A percentile compares a stretch with the other conserved stretches of the same genome.
Evolutionary conservation across 2,888 invertebrate species (phyloP).

Genomic region (Drosophila greeni): DNA sequence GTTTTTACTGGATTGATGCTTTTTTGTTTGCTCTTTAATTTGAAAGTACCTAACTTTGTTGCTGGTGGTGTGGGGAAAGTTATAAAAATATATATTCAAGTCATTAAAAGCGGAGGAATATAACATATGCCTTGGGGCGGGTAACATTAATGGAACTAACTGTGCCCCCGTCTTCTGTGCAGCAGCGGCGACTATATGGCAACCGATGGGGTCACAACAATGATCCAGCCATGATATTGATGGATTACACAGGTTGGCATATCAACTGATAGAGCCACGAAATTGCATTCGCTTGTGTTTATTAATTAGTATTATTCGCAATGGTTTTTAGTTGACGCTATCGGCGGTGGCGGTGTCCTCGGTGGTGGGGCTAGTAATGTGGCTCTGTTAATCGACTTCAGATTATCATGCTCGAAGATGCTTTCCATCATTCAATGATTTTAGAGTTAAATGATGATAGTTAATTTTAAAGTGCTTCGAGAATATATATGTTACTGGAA

Average conservation of each 20-base stretch:
- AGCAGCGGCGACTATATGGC: slow-evolving; percentile 19
- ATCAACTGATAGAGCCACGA: slow-evolving; percentile 7
- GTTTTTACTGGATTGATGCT: slow-evolving; percentile 23
- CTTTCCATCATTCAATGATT: slow-evolving; percentile 39
- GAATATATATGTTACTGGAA: slow-evolving; percentile 1
- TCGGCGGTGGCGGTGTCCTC: neutral
- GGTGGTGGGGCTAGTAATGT: slow-evolving; percentile 1
- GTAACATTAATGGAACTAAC: slow-evolving; percentile 29
- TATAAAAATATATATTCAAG: slow-evolving; percentile 35
- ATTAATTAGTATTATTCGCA: slow-evolving; percentile 11
- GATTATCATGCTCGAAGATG: slow-evolving; percentile 21
- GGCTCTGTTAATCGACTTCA: slow-evolving; percentile 1
- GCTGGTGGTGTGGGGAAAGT: slow-evolving; percentile 4
- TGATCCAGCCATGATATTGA: slow-evolving; percentile 14
- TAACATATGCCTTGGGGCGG: slow-evolving; percentile 19
- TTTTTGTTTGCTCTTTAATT: slow-evolving; percentile 13
- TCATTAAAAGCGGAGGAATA: slow-evolving; percentile 17
- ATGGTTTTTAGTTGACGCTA: slow-evolving; percentile 2
- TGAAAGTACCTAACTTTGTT: slow-evolving; percentile 10
- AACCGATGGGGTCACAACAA: slow-evolving; percentile 2
- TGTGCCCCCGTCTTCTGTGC: slow-evolving; percentile 23
- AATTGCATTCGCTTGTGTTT: slow-evolving; percentile 17
- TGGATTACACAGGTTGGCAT: neutral
- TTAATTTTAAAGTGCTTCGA: slow-evolving; percentile 13
- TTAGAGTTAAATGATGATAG: slow-evolving; percentile 43